These are phyloP conservation scores for Athalia rosae DNA, from an alignment of 2,888 invertebrate genomes.

Conservation along the genomic window DNA sequence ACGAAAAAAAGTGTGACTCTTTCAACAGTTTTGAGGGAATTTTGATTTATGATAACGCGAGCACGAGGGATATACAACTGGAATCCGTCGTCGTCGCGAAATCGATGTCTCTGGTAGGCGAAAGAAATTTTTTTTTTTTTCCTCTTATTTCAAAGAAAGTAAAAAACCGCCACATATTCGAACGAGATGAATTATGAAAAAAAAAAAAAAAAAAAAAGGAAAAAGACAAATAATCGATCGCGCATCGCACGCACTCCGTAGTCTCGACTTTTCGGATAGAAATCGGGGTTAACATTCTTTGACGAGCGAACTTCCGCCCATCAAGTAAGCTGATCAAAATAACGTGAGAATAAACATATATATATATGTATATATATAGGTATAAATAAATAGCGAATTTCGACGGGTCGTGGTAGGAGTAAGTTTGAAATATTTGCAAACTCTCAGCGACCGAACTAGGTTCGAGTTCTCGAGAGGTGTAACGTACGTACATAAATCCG, in stretches of 20 bases:
- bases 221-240: too few relatives aligned
- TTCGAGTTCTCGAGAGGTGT: not conserved
- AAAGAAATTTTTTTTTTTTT: too few relatives aligned
- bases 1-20: not conserved
- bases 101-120: conserved; percentile 6
- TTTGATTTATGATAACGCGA: conserved; percentile 27
- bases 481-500: conserved; percentile 7
- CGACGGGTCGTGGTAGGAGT: not conserved
- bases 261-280: too few relatives aligned
- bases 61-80: not conserved
- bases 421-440: not conserved
- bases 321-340: too few relatives aligned
- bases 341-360: too few relatives aligned
- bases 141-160: not conserved
- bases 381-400: too few relatives aligned
- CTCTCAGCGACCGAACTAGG: conserved; percentile 7
- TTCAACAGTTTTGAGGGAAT: conserved; percentile 33
- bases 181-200: conserved; percentile 18
- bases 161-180: not conserved
- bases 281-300: too few relatives aligned
- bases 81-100: not conserved
- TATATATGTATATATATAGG: too few relatives aligned
- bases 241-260: too few relatives aligned
- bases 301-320: too few relatives aligned
- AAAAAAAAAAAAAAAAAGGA: too few relatives aligned